Evolutionary conservation across 2,888 invertebrate genomes (phyloP).

Genomic region (Drosophila koepferae): DNA sequence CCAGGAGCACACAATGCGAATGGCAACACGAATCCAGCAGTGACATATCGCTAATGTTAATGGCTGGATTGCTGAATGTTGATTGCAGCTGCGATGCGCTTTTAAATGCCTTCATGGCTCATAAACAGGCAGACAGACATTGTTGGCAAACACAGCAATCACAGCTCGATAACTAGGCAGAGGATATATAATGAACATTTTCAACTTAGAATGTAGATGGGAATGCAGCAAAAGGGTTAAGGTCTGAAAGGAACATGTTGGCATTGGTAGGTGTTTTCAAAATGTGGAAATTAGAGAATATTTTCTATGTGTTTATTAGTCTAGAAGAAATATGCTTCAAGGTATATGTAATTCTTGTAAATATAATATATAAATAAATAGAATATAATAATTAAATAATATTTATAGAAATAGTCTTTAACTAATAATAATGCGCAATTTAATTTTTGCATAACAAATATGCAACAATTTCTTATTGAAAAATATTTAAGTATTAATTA

Average conservation of each 20-base stretch:
- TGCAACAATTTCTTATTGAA: too few species aligned
- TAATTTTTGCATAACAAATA: too few species aligned
- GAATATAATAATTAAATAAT: too few species aligned
- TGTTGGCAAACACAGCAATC: slow-evolving; percentile 27
- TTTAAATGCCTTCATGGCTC: slow-evolving; percentile 73
- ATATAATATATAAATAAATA: too few species aligned
- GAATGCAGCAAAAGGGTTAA: background rate
- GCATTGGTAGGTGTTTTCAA: background rate
- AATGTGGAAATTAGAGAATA: background rate
- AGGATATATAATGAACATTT: slow-evolving; percentile 36
- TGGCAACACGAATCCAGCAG: slow-evolving; percentile 6
- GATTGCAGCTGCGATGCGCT: slow-evolving; percentile 71
- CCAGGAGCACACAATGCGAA: slow-evolving; percentile 14
- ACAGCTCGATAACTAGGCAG: slow-evolving; percentile 47
- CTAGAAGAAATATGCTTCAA: too few species aligned
- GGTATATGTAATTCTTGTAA: too few species aligned
- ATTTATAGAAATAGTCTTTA: too few species aligned
- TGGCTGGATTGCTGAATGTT: slow-evolving; percentile 50
- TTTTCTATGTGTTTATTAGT: background rate
- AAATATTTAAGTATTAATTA: too few species aligned
- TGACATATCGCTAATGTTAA: slow-evolving; percentile 66
- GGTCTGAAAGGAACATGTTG: background rate
- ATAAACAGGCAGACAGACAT: slow-evolving; percentile 58
- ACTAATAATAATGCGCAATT: too few species aligned
- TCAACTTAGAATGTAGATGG: background rate